Conservation (phyloP, 2,888 invertebrate species). For the Drosophila nigricruria region DNA sequence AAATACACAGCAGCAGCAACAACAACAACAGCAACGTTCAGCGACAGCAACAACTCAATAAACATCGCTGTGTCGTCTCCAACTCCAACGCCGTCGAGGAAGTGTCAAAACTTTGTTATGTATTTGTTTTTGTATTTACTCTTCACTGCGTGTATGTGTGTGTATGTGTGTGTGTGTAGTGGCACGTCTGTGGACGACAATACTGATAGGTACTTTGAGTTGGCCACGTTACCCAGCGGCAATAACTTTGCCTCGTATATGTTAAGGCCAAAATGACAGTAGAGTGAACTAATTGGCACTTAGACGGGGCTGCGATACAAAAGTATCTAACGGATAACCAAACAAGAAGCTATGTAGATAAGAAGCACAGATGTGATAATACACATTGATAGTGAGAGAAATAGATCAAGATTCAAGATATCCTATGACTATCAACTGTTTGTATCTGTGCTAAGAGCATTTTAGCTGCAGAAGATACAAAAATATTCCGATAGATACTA, state of each 20-base stretch:
- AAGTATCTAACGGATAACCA: slow-evolving; percentile 50
- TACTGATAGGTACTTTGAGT: slow-evolving; percentile 40
- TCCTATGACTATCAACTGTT: background rate
- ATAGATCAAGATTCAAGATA: background rate
- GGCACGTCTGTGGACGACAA: slow-evolving; percentile 22
- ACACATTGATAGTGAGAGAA: no score
- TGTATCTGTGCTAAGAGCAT: background rate
- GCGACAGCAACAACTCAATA: slow-evolving; percentile 77
- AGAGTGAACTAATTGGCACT: slow-evolving; percentile 74
- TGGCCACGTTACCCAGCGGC: slow-evolving; percentile 45
- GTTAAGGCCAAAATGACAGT: slow-evolving; percentile 67
- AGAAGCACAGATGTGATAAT: slow-evolving; percentile 24
- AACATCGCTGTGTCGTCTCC: slow-evolving; percentile 59
- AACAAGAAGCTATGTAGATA: slow-evolving; percentile 25
- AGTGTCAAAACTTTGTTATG: slow-evolving; percentile 76
- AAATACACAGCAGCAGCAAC: slow-evolving; percentile 21
- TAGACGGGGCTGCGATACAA: slow-evolving; percentile 31
- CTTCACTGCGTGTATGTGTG: slow-evolving; percentile 36
- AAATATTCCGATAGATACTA: background rate
- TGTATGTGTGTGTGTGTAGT: slow-evolving; percentile 11
- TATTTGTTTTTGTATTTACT: slow-evolving; percentile 50
- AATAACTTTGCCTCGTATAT: slow-evolving; percentile 54
- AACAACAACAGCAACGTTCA: slow-evolving; percentile 24
- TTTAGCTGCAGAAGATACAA: background rate
- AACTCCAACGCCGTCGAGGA: slow-evolving; percentile 53